Evolutionary conservation across 2,113 vertebrate genomes (phyloP), one percentile per base, ranked within the genome.

Genomic region (Terrapene triunguis): DNA sequence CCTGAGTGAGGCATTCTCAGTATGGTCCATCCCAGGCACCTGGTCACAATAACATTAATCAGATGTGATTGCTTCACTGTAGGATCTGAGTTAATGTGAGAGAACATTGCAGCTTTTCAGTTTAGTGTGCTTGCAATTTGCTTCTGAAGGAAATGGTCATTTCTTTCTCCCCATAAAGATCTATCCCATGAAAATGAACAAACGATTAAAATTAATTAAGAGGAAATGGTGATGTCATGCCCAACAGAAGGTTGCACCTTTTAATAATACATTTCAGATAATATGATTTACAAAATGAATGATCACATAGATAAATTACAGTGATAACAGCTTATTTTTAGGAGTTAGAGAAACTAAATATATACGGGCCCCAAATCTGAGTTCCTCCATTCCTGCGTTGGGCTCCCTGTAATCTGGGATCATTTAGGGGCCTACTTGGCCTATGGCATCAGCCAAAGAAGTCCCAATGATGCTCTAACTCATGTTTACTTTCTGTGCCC

Each of bases 191-290:
- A 95, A 93, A 78, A 79, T 59, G 90, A 95, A 74, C 87, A 91
- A 97, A 94, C 74, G 21, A 84, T 57, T 78, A 92, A 83, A 90
- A 93, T 93, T 92, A 96, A 97, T 96, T 97, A 97, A 81, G 87
- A 47, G 65, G 90, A 92, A 96, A 91, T n/a, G 50, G 89, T 29
- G 65, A 69, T 91, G 87, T 62, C 87, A 29, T 35, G 53, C 82
- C 44, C 87, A 93, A 93, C 89, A 88, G 84, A 87, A 89, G 24
- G 35, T 91, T 48, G 83, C 85, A 80, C 38, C 22, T 89, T 84
- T 53, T 93, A 74, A 83, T 29, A 83, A 0, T 0, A 0, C 25
- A 14, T 82, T 87, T 82, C 78, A 93, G 82, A 93, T 80, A 92
- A 89, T 2, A 12, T 29, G 50, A 1, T 95, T 90, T 91, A 59